These are phyloP conservation scores for Pongo abelii DNA, from an alignment of 2,113 vertebrate genomes.

Conservation along the genomic window DNA sequence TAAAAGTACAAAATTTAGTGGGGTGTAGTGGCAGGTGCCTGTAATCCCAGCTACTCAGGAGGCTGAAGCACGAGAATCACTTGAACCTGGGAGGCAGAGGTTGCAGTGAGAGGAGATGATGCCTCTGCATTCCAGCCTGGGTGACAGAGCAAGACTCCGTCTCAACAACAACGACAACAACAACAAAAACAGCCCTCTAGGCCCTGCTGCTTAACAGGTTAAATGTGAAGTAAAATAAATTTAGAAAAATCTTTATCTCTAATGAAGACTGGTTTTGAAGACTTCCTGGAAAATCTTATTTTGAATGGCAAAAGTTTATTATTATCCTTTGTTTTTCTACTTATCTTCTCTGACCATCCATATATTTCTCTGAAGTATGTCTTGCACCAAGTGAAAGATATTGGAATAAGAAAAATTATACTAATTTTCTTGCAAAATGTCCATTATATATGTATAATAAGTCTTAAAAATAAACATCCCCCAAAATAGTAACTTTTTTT, in stretches of 20 bases:
- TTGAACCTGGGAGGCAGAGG: too few relatives aligned
- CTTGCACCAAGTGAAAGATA: neutral
- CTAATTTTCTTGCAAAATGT: slow-evolving; percentile 1
- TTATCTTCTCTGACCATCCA: neutral
- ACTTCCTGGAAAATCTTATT: neutral
- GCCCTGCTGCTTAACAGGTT: neutral
- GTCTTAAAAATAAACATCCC: neutral
- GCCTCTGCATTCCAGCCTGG: too few relatives aligned
- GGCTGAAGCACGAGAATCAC: too few relatives aligned
- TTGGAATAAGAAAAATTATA: neutral
- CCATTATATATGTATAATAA: neutral
- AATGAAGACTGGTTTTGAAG: neutral
- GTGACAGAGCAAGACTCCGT: too few relatives aligned
- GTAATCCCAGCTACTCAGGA: too few relatives aligned
- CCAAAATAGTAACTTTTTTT: neutral
- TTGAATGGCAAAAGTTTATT: neutral
- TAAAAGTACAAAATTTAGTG: too few relatives aligned
- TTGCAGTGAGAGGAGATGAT: too few relatives aligned
- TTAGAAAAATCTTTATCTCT: neutral
- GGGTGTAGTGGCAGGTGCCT: too few relatives aligned
- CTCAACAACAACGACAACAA: neutral
- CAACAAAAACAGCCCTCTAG: too few relatives aligned
- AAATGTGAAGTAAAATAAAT: neutral
- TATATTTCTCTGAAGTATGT: neutral
- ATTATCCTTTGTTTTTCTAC: neutral